phyloP scores from a whole-genome alignment of 2,888 invertebrate genomes.

The Poecilobothrus nobilitatus region DNA sequence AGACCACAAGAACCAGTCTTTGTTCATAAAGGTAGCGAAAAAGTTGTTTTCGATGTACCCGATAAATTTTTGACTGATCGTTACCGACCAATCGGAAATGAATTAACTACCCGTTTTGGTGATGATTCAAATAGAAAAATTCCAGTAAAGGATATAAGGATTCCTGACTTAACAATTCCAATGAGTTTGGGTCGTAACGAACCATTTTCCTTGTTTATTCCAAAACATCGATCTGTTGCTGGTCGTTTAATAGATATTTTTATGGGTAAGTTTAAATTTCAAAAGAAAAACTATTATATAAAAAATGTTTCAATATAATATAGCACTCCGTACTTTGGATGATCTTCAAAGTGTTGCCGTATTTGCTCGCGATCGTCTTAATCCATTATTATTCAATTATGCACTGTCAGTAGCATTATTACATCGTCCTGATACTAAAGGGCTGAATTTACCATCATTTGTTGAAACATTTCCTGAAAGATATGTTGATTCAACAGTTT shows the following conservation, averaged over 20 bases:
- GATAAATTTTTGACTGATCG: constrained; percentile 48
- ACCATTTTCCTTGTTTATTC: constrained; percentile 59
- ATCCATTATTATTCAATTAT: constrained; percentile 73
- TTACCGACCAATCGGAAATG: constrained; percentile 40
- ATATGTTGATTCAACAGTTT: constrained; percentile 54
- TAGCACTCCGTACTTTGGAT: constrained; percentile 61
- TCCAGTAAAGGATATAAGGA: constrained; percentile 49
- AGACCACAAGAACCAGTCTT: constrained; percentile 64
- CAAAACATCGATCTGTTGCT: constrained; percentile 54
- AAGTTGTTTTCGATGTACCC: constrained; percentile 51
- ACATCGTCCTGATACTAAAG: constrained; percentile 55
- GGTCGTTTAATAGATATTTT: constrained; percentile 55
- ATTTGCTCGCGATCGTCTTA: constrained; percentile 63
- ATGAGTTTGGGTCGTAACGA: constrained; percentile 51
- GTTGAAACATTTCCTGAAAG: constrained; percentile 58
- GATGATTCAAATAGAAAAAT: constrained; percentile 44
- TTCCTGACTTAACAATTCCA: constrained; percentile 53
- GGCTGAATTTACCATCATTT: constrained; percentile 52
- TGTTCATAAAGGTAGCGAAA: constrained; percentile 57
- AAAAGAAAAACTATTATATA: neutral
- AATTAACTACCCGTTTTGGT: constrained; percentile 50
- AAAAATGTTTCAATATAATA: constrained; percentile 16
- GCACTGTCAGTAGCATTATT: constrained; percentile 66
- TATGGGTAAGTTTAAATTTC: constrained; percentile 6
- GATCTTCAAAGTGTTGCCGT: constrained; percentile 61